Evolutionary conservation across 1,140 invertebrate genomes (phyloP).

Genomic region (Semibalanus balanoides): DNA sequence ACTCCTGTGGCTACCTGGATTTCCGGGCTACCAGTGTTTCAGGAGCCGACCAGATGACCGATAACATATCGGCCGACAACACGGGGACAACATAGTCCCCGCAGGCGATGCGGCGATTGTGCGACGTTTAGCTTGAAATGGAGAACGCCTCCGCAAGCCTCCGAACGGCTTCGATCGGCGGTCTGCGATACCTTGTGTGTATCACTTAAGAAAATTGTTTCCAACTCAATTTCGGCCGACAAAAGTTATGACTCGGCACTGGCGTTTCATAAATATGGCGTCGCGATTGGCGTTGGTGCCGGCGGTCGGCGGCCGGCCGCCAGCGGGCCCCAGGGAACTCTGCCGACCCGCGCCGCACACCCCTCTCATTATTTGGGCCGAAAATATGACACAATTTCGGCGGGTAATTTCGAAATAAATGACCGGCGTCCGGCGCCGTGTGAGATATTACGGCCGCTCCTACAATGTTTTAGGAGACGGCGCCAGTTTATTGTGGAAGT

Average conservation of each 20-base stretch:
- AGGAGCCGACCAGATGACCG: no score
- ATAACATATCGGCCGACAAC: no score
- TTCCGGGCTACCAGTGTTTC: no score
- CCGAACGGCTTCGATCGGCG: neutral
- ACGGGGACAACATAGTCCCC: no score
- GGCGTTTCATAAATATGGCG: neutral
- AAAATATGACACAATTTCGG: constrained; percentile 2
- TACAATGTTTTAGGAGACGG: constrained; percentile 2
- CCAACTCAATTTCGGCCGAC: constrained; percentile 1
- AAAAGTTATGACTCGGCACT: neutral
- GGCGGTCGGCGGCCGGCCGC: no score
- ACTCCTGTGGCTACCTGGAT: no score
- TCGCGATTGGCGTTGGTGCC: neutral
- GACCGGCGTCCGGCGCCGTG: neutral
- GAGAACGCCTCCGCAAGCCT: no score
- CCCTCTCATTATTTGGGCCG: neutral
- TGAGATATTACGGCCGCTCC: neutral
- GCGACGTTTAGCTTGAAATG: no score
- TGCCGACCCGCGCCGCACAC: neutral
- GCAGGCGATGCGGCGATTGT: no score
- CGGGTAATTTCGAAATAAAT: neutral
- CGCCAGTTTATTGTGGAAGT: neutral
- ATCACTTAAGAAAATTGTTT: constrained; percentile 3
- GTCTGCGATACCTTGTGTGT: neutral
- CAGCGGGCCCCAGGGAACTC: neutral